Percentiles rank a stretch among this genome's conserved stretches.
These are phyloP conservation scores for Terebella lapidaria DNA, from an alignment of 2,888 invertebrate species.

Conservation along the genomic window DNA sequence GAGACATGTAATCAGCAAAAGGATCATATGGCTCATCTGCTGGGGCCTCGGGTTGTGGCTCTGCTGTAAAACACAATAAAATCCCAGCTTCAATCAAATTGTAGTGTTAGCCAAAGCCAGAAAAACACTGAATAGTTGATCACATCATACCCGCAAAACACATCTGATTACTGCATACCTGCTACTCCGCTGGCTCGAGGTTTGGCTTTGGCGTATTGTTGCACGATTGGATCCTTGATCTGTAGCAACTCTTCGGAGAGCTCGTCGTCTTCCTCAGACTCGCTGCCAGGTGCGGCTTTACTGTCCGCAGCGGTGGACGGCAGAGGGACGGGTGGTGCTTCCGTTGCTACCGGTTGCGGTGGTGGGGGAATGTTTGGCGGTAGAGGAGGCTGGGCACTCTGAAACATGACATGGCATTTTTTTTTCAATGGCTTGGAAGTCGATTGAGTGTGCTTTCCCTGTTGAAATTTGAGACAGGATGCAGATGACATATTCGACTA, in stretches of 20 bases:
- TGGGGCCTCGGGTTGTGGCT: neutral
- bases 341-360: neutral
- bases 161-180: too few relatives aligned
- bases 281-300: too few relatives aligned
- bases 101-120: neutral
- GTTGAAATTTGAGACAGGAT: too few relatives aligned
- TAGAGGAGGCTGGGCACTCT: neutral
- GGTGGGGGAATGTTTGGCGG: neutral
- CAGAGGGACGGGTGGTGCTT: neutral
- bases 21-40: neutral
- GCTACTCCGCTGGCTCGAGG: too few relatives aligned
- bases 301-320: neutral
- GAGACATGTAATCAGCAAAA: neutral
- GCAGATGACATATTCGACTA: too few relatives aligned
- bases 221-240: neutral
- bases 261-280: neutral
- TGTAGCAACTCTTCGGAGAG: neutral
- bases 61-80: neutral
- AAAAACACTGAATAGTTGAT: neutral
- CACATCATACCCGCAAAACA: neutral
- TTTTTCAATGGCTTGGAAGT: too few relatives aligned
- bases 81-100: neutral
- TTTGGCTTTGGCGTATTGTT: neutral
- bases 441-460: too few relatives aligned
- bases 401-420: too few relatives aligned